Evolutionary conservation across 1,140 invertebrate species (phyloP).

Genomic region (Wiebesia pumilae): DNA sequence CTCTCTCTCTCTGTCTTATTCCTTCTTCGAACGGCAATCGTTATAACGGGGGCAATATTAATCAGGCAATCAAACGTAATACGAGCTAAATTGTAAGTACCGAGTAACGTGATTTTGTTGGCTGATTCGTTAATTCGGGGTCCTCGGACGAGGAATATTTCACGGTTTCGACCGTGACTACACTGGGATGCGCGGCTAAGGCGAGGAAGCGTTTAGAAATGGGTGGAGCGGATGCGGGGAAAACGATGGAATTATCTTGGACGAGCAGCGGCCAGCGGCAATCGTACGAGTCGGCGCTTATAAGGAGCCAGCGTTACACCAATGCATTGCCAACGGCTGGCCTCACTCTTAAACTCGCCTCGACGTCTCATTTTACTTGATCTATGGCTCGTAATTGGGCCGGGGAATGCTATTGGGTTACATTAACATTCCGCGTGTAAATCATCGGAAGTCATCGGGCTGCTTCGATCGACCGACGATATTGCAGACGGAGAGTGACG

Average conservation of each 20-base stretch:
- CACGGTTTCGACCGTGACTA: background rate
- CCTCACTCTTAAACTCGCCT: background rate
- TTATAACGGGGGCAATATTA: background rate
- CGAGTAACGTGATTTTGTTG: background rate
- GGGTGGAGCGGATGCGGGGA: background rate
- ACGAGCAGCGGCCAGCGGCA: background rate
- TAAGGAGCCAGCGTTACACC: background rate
- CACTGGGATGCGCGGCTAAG: background rate
- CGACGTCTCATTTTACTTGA: background rate
- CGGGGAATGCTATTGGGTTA: background rate
- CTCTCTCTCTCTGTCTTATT: no score
- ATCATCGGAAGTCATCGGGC: background rate
- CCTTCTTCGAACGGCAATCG: background rate
- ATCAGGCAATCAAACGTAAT: slow-evolving; percentile 1
- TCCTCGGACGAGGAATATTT: background rate
- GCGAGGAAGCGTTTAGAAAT: background rate
- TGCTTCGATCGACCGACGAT: background rate
- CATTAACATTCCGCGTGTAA: background rate
- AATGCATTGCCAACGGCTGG: background rate
- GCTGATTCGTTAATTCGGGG: background rate
- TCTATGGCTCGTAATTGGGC: background rate
- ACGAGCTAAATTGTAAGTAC: background rate
- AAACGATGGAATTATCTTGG: slow-evolving; percentile 10
- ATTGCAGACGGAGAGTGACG: no score
- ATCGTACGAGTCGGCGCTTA: background rate